A percentile compares a stretch with the other conserved stretches of the same genome.
Conservation (phyloP, 64 coral and sea anemone genomes). For the Actinia equina region DNA sequence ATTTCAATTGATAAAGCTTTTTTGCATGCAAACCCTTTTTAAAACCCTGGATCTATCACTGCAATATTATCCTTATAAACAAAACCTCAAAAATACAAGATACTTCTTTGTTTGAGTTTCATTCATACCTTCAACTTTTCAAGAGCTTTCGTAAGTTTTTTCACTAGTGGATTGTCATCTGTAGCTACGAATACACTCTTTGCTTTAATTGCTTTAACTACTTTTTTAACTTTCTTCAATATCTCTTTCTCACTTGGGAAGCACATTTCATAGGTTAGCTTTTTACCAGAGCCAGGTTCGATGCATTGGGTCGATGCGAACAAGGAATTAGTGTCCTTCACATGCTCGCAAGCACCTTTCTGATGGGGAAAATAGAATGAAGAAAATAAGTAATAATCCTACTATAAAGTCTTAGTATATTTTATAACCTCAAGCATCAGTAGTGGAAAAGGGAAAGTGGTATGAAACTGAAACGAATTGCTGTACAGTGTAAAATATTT, state of each 20-base stretch:
- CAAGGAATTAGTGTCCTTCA: constrained; percentile 56
- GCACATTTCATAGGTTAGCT: constrained; percentile 91
- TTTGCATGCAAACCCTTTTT: no score
- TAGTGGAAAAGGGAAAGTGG: no score
- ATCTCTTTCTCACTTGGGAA: constrained; percentile 75
- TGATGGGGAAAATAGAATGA: constrained; percentile 15
- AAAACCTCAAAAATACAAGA: no score
- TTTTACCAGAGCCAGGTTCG: constrained; percentile 37
- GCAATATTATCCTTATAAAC: no score
- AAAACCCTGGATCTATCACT: no score
- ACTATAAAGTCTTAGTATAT: not conserved
- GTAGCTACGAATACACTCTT: constrained; percentile 91
- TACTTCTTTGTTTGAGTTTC: no score
- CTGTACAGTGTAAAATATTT: no score
- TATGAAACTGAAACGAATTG: no score
- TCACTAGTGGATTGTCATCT: constrained; percentile 74
- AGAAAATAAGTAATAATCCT: not conserved
- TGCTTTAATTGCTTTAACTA: constrained; percentile 72
- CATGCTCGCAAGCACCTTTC: constrained; percentile 85
- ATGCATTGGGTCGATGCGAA: constrained; percentile 91
- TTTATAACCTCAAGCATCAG: no score
- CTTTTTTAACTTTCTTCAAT: constrained; percentile 74
- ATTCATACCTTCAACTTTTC: constrained; percentile 80
- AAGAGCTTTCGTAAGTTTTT: constrained; percentile 65
- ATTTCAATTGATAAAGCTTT: not conserved